These are phyloP conservation scores for Monochamus saltuarius DNA, from an alignment of 1,140 invertebrate species.

Conservation along the genomic window DNA sequence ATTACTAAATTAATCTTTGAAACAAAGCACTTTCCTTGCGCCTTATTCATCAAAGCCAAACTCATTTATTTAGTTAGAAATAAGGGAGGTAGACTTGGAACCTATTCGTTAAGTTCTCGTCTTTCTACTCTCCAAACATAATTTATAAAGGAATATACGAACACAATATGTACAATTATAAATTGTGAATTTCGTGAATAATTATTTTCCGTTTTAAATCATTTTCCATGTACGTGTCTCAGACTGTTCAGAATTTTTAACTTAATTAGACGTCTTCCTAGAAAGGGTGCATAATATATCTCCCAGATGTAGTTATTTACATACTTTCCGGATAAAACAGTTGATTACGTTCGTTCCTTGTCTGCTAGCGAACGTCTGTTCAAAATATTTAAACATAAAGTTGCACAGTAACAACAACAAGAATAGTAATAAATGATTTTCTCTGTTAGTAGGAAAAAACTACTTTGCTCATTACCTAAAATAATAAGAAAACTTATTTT, in stretches of 20 bases:
- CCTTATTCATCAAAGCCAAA: constrained; percentile 44
- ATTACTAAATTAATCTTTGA: constrained; percentile 47
- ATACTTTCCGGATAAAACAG: constrained; percentile 19
- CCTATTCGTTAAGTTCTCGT: constrained; percentile 38
- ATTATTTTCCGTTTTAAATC: constrained; percentile 20
- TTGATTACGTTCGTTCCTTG: constrained; percentile 4
- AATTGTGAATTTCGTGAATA: constrained; percentile 17
- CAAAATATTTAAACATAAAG: no score
- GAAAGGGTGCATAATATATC: constrained; percentile 18
- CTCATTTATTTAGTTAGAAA: constrained; percentile 44
- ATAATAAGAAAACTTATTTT: no score
- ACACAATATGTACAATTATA: constrained; percentile 6
- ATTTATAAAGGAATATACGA: constrained; percentile 35
- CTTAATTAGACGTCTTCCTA: constrained; percentile 15
- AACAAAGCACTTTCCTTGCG: constrained; percentile 43
- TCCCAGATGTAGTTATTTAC: constrained; percentile 13
- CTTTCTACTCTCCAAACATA: constrained; percentile 34
- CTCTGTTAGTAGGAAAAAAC: no score
- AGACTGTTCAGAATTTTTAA: constrained; percentile 13
- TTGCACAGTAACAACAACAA: no score
- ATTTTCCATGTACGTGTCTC: constrained; percentile 16
- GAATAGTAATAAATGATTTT: no score
- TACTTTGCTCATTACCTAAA: no score
- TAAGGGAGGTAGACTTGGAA: constrained; percentile 24
- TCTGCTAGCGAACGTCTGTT: no score